Base-by-base conservation (phyloP, 2,888 invertebrate species). In the Creontiades dilutus region DNA sequence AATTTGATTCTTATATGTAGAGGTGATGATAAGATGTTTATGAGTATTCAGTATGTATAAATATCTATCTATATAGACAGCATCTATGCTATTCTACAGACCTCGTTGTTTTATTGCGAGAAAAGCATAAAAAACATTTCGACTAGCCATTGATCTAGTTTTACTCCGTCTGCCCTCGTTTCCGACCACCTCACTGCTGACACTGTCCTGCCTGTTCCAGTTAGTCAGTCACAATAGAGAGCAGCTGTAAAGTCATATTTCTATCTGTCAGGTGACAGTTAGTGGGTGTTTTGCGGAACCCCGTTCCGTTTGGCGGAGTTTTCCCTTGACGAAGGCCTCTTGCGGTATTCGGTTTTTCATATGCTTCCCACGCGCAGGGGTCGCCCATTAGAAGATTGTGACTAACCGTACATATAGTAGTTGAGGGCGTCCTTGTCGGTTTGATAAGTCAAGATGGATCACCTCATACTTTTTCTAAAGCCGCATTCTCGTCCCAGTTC, bases 391-490 rank as follows among this genome's bases (percentile, higher is more conserved):
- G 23, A 68, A 23, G 23, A 68, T 23, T 68, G 23, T 68, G 23
- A 23, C 23, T 68, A 23, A n/a, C n/a, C n/a, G n/a, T 11, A 12
- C 68, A 11, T 68, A 68, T 3, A 2, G 68, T 68, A 12, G 23
- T 13, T 12, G 27, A 27, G 68, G 23, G 68, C 37, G 37, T 37
- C 23, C 68, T 68, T 23, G 68, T 19, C 19, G 68, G 68, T 3
- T 19, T 68, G 68, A 68, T 68, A 68, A 68, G 68, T 68, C 68
- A 68, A 68, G 68, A 68, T 68, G 68, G 68, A 68, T 68, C 23
- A 68, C 68, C 23, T 23, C 12, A 23, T 23, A 68, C 68, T 68
- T 68, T 68, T 23, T 23, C 68, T 23, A 0, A 11, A 13, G 68
- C 68, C 68, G 5, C 68, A 23, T 12, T 68, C 19, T 23, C 23